phyloP scores from a whole-genome alignment of 1,140 invertebrate species.

The Reticulitermes speratus region DNA sequence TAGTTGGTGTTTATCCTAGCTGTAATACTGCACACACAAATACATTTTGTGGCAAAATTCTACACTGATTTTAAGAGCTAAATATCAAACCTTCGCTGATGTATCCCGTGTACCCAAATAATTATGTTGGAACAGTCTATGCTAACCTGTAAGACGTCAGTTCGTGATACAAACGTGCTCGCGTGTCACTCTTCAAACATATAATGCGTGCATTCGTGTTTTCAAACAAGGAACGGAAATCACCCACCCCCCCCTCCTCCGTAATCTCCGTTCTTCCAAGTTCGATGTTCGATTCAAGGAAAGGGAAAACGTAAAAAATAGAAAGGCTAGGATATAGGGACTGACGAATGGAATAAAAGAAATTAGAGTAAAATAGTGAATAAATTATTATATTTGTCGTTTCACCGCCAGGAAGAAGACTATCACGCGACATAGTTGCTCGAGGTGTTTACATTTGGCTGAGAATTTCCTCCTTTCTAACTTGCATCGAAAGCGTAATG shows the following conservation, averaged over 20 bases:
- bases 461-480: no score
- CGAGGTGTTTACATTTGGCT: not conserved
- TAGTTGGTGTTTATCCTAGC: no score
- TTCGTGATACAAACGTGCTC: not conserved
- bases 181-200: conserved; percentile 5
- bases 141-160: no score
- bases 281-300: conserved; percentile 2
- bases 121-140: no score
- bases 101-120: no score
- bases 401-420: not conserved
- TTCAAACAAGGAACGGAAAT: not conserved
- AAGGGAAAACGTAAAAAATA: not conserved
- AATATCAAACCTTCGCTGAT: no score
- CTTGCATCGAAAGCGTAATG: no score
- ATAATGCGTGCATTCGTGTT: conserved; percentile 1
- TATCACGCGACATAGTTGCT: not conserved
- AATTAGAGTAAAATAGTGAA: not conserved
- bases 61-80: no score
- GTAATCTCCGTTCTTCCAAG: not conserved
- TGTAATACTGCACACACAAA: no score
- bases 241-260: not conserved
- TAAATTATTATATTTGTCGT: not conserved
- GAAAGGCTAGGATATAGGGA: not conserved
- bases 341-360: not conserved
- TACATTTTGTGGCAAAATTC: no score